phyloP scores from a whole-genome alignment of 2,888 invertebrate species.

The Arrhopalites spinosus region DNA sequence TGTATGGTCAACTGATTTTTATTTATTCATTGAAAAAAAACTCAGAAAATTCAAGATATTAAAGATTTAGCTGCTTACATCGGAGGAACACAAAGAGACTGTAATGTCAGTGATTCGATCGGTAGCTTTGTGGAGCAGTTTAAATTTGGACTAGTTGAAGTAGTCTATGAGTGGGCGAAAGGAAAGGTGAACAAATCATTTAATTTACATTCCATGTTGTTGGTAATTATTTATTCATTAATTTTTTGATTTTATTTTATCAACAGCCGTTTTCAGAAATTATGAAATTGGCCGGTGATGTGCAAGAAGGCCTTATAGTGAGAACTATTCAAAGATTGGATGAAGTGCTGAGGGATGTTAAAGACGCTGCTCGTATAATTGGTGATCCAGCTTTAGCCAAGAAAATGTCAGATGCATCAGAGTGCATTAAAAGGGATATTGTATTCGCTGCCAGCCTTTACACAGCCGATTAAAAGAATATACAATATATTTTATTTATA shows the following conservation, averaged over 20 bases:
- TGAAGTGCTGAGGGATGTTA: slow-evolving; percentile 86
- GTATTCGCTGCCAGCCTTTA: slow-evolving; percentile 97
- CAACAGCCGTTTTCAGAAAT: slow-evolving; percentile 89
- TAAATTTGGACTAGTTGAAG: slow-evolving; percentile 90
- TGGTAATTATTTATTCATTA: too few relatives aligned
- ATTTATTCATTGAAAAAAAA: slow-evolving; percentile 9
- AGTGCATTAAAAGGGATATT: slow-evolving; percentile 92
- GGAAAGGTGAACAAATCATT: slow-evolving; percentile 76
- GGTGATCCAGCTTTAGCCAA: slow-evolving; percentile 88
- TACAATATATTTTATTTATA: too few relatives aligned
- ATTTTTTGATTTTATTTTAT: slow-evolving; percentile 6
- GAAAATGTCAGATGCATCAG: slow-evolving; percentile 94
- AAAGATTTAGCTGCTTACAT: slow-evolving; percentile 72
- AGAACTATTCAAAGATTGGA: slow-evolving; percentile 95
- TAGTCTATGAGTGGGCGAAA: slow-evolving; percentile 95
- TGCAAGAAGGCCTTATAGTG: slow-evolving; percentile 98
- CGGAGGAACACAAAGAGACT: slow-evolving; percentile 68
- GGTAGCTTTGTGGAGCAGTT: slow-evolving; percentile 67
- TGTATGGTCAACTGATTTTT: too few relatives aligned
- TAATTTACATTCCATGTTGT: too few relatives aligned
- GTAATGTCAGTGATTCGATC: slow-evolving; percentile 64
- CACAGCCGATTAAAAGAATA: slow-evolving; percentile 62
- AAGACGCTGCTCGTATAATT: slow-evolving; percentile 88
- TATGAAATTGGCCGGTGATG: slow-evolving; percentile 84
- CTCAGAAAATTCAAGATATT: slow-evolving; percentile 76